A percentile compares a stretch with the other conserved stretches of the same genome.
Conservation (phyloP, 2,888 invertebrate species). For the Ligdia adustata region DNA sequence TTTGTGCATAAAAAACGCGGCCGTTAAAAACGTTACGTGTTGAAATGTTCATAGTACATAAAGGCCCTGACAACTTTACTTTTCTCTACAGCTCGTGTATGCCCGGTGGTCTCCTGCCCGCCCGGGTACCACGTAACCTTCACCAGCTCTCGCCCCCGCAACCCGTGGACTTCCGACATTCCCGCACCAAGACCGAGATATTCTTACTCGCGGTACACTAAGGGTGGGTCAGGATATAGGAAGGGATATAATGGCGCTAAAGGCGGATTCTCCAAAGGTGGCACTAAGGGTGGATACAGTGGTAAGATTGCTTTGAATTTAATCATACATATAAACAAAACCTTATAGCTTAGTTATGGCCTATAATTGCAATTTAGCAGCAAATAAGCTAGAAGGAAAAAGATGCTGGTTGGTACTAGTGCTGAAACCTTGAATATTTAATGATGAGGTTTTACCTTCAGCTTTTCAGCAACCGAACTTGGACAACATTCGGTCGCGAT, state of each 20-base stretch:
- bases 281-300: constrained; percentile 47
- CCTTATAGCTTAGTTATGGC: no score
- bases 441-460: no score
- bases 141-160: constrained; percentile 64
- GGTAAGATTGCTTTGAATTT: constrained; percentile 35
- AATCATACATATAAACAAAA: no score
- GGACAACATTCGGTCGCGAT: no score
- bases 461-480: no score
- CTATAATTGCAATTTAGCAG: no score
- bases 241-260: constrained; percentile 53
- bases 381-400: no score
- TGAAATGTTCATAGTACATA: no score
- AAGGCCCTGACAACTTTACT: neutral
- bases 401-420: no score
- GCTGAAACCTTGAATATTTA: no score
- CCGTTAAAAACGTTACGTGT: no score
- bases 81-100: constrained; percentile 58
- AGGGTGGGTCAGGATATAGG: constrained; percentile 51
- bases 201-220: constrained; percentile 66
- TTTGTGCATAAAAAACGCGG: no score
- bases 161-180: constrained; percentile 86
- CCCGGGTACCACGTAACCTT: constrained; percentile 83
- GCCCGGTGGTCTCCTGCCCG: constrained; percentile 84
- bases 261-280: constrained; percentile 55
- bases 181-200: constrained; percentile 66